Conservation (phyloP, 2,888 invertebrate species). For the Catocala sponsa region DNA sequence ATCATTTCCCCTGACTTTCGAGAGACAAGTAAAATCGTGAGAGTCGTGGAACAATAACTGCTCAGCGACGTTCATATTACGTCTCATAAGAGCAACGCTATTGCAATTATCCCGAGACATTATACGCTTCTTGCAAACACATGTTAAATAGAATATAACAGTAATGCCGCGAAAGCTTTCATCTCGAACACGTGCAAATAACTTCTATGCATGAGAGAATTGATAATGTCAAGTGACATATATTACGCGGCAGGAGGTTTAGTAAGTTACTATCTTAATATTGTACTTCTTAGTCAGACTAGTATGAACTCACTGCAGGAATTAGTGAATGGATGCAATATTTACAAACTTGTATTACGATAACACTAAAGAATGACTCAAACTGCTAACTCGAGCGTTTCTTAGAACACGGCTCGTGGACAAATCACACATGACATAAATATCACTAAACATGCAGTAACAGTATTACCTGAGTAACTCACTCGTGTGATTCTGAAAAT, state of each 20-base stretch:
- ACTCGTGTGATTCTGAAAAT: slow-evolving; percentile 6
- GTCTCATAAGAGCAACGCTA: slow-evolving; percentile 43
- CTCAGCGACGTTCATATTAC: slow-evolving; percentile 48
- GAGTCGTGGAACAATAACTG: slow-evolving; percentile 73
- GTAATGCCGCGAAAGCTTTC: slow-evolving; percentile 15
- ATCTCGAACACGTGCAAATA: slow-evolving; percentile 3
- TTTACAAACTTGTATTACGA: slow-evolving; percentile 10
- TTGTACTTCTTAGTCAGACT: slow-evolving; percentile 1
- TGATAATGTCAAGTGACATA: neutral
- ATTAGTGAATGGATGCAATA: slow-evolving; percentile 9
- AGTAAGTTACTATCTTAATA: too few species aligned
- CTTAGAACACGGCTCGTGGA: slow-evolving; percentile 25
- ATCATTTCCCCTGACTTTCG: slow-evolving; percentile 79
- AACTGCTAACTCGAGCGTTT: slow-evolving; percentile 15
- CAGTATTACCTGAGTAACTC: slow-evolving; percentile 25
- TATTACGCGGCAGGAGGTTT: neutral
- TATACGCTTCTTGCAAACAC: slow-evolving; percentile 40
- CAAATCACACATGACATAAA: slow-evolving; percentile 14
- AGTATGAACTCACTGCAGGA: slow-evolving; percentile 13
- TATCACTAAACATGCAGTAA: slow-evolving; percentile 19
- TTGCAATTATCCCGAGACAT: slow-evolving; percentile 40
- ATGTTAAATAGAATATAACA: slow-evolving; percentile 46
- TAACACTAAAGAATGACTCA: slow-evolving; percentile 29
- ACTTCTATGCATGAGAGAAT: neutral
- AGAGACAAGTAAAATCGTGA: slow-evolving; percentile 81